These are phyloP conservation scores for Riparia riparia DNA, from an alignment of 2,113 vertebrate genomes.

Conservation along the genomic window DNA sequence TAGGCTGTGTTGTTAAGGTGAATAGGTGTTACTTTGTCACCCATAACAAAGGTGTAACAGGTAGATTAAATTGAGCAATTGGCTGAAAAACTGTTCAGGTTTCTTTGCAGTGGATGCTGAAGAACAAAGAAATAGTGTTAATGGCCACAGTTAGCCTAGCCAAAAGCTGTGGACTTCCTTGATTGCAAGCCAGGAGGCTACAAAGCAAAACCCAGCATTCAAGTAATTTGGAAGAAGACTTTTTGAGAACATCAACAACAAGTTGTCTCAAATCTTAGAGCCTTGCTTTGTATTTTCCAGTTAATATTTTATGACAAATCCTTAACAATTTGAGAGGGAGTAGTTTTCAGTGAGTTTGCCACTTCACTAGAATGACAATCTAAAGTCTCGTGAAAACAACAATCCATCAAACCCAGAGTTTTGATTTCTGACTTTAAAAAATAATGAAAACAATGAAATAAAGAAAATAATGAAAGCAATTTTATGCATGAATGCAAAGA, in stretches of 20 bases:
- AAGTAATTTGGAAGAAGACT: background rate
- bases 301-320: background rate
- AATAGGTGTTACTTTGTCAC: background rate
- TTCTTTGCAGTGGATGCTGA: background rate
- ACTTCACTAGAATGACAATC: background rate
- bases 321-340: background rate
- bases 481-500: background rate
- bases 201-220: background rate
- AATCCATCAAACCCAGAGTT: background rate
- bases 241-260: background rate
- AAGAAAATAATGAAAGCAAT: background rate
- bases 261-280: background rate
- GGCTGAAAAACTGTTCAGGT: background rate
- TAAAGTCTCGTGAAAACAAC: background rate
- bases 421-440: background rate
- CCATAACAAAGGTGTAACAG: background rate
- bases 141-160: background rate
- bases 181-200: background rate
- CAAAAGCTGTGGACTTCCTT: background rate
- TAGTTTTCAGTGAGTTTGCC: background rate
- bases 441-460: background rate
- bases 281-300: background rate
- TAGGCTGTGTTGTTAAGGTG: background rate
- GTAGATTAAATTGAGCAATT: background rate
- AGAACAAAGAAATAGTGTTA: background rate